Percentiles rank a stretch among this genome's conserved stretches.
phyloP scores from a whole-genome alignment of 2,797 vertebrate species.

The Coccyzus lansbergi region DNA sequence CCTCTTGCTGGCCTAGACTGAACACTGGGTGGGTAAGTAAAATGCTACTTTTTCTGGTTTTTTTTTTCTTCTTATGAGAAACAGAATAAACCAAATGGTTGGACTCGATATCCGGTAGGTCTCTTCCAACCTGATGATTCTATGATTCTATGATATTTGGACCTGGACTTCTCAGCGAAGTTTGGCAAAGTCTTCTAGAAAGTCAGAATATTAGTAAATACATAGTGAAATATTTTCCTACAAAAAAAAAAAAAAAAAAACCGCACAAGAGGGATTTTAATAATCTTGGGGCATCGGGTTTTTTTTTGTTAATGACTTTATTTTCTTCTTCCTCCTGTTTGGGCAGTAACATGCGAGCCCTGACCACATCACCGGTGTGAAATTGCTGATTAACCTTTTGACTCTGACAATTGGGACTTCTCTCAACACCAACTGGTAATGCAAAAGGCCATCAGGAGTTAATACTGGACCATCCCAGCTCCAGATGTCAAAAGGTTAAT shows the following conservation, averaged over 20 bases:
- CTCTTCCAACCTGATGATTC: too few species aligned
- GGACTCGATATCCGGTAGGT: too few species aligned
- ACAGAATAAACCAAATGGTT: neutral
- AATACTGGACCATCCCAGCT: constrained; percentile 51
- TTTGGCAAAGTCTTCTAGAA: neutral
- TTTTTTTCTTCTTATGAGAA: neutral
- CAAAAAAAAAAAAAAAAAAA: neutral
- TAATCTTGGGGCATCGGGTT: neutral
- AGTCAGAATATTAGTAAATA: neutral
- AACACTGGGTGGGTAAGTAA: neutral
- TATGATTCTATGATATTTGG: too few species aligned
- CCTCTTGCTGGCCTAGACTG: neutral
- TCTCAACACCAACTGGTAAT: constrained; percentile 64
- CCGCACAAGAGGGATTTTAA: neutral
- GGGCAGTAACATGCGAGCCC: constrained; percentile 18
- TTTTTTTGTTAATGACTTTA: constrained; percentile 34
- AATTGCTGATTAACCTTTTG: constrained; percentile 76
- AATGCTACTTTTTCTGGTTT: neutral
- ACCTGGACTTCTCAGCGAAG: neutral
- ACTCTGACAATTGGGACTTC: constrained; percentile 41
- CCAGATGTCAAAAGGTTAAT: constrained; percentile 74
- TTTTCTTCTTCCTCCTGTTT: constrained; percentile 19
- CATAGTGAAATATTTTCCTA: neutral
- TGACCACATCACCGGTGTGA: constrained; percentile 59
- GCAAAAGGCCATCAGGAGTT: constrained; percentile 65